Percentiles rank a stretch among this genome's conserved stretches.
Evolutionary conservation across 92 coral and sea anemone species (phyloP).

Genomic region (Plumapathes pennacea): DNA sequence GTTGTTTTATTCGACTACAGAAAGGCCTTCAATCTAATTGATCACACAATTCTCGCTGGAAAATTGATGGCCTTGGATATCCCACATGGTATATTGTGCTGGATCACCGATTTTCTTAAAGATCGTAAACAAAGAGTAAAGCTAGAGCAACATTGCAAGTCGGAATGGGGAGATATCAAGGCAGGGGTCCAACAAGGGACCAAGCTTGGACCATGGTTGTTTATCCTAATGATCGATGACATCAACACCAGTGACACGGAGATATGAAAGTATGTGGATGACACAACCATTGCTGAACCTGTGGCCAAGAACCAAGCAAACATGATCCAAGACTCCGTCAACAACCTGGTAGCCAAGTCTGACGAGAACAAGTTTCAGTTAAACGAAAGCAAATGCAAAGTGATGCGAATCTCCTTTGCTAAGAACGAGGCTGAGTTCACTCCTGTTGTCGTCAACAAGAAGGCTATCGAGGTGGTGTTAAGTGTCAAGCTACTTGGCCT

Average conservation of each 20-base stretch:
- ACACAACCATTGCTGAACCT: conserved; percentile 32
- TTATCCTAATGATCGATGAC: conserved; percentile 33
- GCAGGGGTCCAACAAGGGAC: conserved; percentile 42
- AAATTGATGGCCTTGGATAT: conserved; percentile 8
- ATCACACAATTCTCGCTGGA: conserved; percentile 12
- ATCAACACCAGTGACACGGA: conserved; percentile 16
- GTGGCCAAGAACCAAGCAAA: conserved; percentile 27
- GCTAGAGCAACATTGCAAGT: conserved; percentile 36
- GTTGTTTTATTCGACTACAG: conserved; percentile 11
- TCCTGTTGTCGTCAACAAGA: conserved; percentile 10
- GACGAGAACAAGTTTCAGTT: conserved; percentile 18
- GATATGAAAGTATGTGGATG: conserved; percentile 40
- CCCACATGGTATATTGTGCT: conserved; percentile 20
- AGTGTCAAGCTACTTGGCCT: conserved; percentile 24
- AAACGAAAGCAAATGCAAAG: conserved; percentile 23
- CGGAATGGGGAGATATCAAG: conserved; percentile 22
- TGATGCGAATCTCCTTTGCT: conserved; percentile 26
- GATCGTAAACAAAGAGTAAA: conserved; percentile 43
- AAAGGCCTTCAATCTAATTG: conserved; percentile 25
- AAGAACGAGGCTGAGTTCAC: conserved; percentile 5
- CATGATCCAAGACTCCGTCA: neutral
- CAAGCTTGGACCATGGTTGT: conserved; percentile 48
- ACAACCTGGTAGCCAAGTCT: neutral
- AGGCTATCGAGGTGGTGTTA: conserved; percentile 5
- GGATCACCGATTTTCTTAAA: conserved; percentile 40